Evolutionary conservation across 2,797 vertebrate genomes (phyloP), one percentile per base, ranked within the genome.

Genomic region (Propithecus perrieri): DNA sequence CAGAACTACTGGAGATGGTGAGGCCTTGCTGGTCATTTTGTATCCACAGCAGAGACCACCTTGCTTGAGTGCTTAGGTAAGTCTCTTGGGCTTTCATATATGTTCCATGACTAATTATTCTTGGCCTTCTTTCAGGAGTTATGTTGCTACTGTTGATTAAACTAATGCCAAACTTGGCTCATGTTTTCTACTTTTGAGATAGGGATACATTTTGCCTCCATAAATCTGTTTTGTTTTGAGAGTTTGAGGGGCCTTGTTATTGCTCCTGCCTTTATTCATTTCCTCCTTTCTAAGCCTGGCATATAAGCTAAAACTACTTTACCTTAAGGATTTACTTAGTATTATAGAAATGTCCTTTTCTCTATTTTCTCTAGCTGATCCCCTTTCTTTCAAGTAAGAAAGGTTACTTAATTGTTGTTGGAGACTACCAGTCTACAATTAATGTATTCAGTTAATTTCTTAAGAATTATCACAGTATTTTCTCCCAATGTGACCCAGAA

Each of bases 401-500:
- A 71, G 26, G 20, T 93, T 81, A 63, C 72, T 92, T 83, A 59
- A 30, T 90, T 79, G 24, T 90, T 86, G 28, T 93, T 93, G 71
- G 83, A 78, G n/a, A 80, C 75, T 67, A 22, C 30, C 17, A 63
- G 43, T 89, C 28, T 89, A 78, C 43, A 89, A 26, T 97, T 92
- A 88, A 71, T 63, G 4, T 85, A 75, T 78, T 96, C 72, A 57
- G 7, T 63, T 93, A 74, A 83, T 94, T 90, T 97, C 67, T 95
- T 94, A 93, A 92, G 78, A 93, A 74, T 95, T 89, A 41, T 17
- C 85, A 30, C 9, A 89, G 12, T 75, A 72, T 87, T 97, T 95
- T 87, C n/a, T 93, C 28, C 92, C 81, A 95, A 4, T 90, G 11
- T 96, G 89, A 94, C 93, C 85, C 67, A 85, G 67, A 96, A 97